Base-by-base conservation (phyloP, 2,888 invertebrate genomes). In the Cataglyphis albicans region DNA sequence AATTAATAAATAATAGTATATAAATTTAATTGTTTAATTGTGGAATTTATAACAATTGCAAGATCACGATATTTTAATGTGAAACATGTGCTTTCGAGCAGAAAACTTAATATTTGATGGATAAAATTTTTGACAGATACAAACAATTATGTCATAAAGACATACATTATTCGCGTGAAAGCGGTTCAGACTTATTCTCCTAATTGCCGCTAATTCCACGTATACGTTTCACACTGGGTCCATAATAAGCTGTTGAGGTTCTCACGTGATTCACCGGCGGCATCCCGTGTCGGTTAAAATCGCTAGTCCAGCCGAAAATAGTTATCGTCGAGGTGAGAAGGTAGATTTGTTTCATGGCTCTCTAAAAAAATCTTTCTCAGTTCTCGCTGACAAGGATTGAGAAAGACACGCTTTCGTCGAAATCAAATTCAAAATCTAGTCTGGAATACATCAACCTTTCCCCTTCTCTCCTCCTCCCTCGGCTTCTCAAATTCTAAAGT, bases 371-470 rank as follows among this genome's bases (percentile, higher is more conserved):
- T 29, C 41, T 15, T 38, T 29, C 48, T 55, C 12, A 10, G 29
- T 5, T 38, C 7, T 52, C 21, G 25, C 9, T 25, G n/a, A 18
- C 15, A 65, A 2, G 5, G 32, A 63, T 63, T 63, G 78, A 61
- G 38, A 80, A 44, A 80, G 41, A 55, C 44, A 32, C 3, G 12
- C n/a, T 74, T n/a, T 65, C n/a, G 4, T 65, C 63, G 32, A 35
- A 48, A 52, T 32, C 21, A 70, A 70, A 59, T 35, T 9, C 48
- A 35, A 72, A 70, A 44, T 25, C 0, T 4, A 18, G 10, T n/a
- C 41, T 52, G 29, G 3, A 5, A 73, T 12, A 25, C 10, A 29
- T 4, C 6, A 10, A 32, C 5, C 1, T 25, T 61, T 9, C 10
- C 29, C 32, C 32, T 25, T 25, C 25, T 25, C 29, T 15, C 12